phyloP scores from a whole-genome alignment of 2,888 invertebrate species.

The Dione juno region DNA sequence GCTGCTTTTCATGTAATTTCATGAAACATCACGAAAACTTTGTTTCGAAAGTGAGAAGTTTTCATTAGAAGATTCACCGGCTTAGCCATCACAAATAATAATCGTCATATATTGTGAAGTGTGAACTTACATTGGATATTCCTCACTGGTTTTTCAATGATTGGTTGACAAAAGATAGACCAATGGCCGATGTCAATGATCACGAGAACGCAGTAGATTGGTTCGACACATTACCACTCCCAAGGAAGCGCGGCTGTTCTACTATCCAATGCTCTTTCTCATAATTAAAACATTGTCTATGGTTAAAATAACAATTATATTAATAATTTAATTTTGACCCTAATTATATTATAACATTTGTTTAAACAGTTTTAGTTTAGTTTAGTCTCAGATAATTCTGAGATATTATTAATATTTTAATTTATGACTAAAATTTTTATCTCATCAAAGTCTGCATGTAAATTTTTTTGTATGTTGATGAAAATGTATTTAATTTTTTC shows the following conservation, averaged over 20 bases:
- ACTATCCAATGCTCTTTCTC: conserved; percentile 74
- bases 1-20: conserved; percentile 74
- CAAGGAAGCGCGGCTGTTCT: conserved; percentile 72
- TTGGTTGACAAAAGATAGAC: conserved; percentile 94
- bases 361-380: neutral
- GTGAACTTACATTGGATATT: conserved; percentile 79
- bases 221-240: conserved; percentile 86
- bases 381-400: neutral
- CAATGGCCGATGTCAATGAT: conserved; percentile 91
- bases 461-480: no score
- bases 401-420: no score
- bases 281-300: conserved; percentile 77
- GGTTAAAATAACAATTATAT: conserved; percentile 46
- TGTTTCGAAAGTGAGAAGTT: conserved; percentile 50
- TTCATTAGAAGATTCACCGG: conserved; percentile 53
- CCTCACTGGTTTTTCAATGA: conserved; percentile 91
- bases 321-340: neutral
- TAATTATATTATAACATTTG: neutral
- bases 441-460: no score
- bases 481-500: no score
- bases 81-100: conserved; percentile 60
- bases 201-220: conserved; percentile 89
- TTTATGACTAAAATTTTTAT: no score
- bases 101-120: conserved; percentile 73
- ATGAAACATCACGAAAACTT: conserved; percentile 53